Base-by-base conservation (phyloP, 2,113 vertebrate genomes). In the Eubucco bourcierii region DNA sequence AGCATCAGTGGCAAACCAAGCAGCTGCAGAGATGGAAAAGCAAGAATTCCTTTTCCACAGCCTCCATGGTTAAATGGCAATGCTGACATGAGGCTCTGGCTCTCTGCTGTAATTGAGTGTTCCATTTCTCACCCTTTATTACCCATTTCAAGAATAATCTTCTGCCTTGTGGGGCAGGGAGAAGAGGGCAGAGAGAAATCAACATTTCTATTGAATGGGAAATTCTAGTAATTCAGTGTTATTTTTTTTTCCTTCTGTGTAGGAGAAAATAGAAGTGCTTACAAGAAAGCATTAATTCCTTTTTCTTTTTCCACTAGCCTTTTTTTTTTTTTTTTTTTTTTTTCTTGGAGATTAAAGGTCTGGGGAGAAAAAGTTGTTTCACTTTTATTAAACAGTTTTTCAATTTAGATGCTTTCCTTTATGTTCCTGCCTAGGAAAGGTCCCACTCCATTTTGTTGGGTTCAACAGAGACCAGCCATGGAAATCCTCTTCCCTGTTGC, bases 101-200 rank as follows among this genome's bases (percentile, higher is more conserved):
- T 79, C 75, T 80, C 60, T 31, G 50, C 56, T 67, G 28, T 80
- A 92, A 94, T 17, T 33, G 78, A 94, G 74, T 73, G 66, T 71
- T 93, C 67, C 37, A 59, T 93, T 96, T 90, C 67, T 76, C 41
- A 41, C 88, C 46, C 78, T 89, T 92, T 92, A 90, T 94, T 90
- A 87, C 41, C 4, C 23, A 84, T 89, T 96, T 93, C 76, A 91
- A 91, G 83, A 94, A 88, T 82, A 94, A 95, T 91, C 76, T 64
- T 77, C 83, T 87, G 74, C 78, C 64, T 96, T 60, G 65, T 68
- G 73, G 73, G 65, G 55, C 37, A 87, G 29, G 29, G 47, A 64
- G 79, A 87, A 86, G 64, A 88, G 52, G 82, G 60, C 46, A 94
- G 52, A 53, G 56, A 95, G 90, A 92, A 96, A 92, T 87, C 87